Percentiles rank a stretch among this genome's conserved stretches.
phyloP scores from a whole-genome alignment of 2,113 vertebrate genomes.

The Malurus elegans region DNA sequence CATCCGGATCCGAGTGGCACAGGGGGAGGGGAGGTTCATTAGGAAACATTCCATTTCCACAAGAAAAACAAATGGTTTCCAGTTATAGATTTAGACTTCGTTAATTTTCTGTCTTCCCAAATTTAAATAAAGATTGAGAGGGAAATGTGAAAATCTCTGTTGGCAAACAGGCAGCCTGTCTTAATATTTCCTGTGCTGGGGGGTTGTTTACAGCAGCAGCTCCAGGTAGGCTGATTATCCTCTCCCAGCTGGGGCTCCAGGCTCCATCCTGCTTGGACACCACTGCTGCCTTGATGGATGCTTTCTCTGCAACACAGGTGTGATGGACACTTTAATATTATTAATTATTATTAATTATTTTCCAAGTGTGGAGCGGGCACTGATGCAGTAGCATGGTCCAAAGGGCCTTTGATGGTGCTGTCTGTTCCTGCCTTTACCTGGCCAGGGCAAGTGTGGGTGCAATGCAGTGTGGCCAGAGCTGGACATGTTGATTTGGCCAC shows the following conservation, averaged over 20 bases:
- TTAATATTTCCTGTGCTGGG: neutral
- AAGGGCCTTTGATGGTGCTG: neutral
- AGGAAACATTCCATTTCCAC: slow-evolving; percentile 29
- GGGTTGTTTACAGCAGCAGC: neutral
- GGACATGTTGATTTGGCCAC: neutral
- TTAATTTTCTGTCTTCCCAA: slow-evolving; percentile 31
- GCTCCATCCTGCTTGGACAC: neutral
- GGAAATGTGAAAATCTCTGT: neutral
- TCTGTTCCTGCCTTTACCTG: neutral
- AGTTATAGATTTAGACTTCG: neutral
- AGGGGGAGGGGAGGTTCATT: slow-evolving; percentile 56
- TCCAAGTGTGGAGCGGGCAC: neutral
- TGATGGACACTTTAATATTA: neutral
- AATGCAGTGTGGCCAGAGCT: neutral
- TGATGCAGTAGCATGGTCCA: neutral
- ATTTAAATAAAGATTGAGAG: slow-evolving; percentile 20
- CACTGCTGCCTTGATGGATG: neutral
- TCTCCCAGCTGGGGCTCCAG: neutral
- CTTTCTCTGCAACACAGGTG: neutral
- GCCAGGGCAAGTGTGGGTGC: rapidly evolving
- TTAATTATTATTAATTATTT: neutral
- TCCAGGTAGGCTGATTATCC: neutral
- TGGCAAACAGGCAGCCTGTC: neutral
- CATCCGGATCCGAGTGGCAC: slow-evolving; percentile 29
- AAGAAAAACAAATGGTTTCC: slow-evolving; percentile 41